A percentile compares a stretch with the other conserved stretches of the same genome.
Conservation (phyloP, 1,140 invertebrate genomes). For the Belonocnema kinseyi region DNA sequence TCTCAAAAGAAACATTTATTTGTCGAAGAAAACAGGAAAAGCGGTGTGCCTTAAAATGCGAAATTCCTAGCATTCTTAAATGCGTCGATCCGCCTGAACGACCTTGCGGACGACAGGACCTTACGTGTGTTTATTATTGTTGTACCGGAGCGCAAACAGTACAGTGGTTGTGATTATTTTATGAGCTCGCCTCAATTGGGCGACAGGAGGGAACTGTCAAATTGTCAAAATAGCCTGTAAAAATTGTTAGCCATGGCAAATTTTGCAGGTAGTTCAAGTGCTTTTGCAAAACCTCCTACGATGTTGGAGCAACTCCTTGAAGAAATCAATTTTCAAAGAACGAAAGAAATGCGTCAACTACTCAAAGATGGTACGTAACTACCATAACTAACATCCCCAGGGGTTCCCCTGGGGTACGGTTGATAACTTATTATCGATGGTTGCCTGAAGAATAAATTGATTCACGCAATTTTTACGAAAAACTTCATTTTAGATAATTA, state of each 20-base stretch:
- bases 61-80: slow-evolving; percentile 22
- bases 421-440: not conserved
- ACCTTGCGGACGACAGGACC: slow-evolving; percentile 27
- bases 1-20: not conserved
- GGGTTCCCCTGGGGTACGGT: not conserved
- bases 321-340: slow-evolving; percentile 93
- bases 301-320: slow-evolving; percentile 89
- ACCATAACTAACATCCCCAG: not conserved
- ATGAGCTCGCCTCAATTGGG: slow-evolving; percentile 28
- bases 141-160: not conserved
- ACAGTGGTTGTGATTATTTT: slow-evolving; percentile 35
- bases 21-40: not conserved
- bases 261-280: slow-evolving; percentile 64
- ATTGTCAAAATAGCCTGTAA: slow-evolving; percentile 34
- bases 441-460: too few species aligned
- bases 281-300: slow-evolving; percentile 81
- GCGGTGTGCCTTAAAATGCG: slow-evolving; percentile 2
- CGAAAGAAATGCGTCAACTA: slow-evolving; percentile 91
- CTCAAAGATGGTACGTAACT: slow-evolving; percentile 85
- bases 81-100: slow-evolving; percentile 21
- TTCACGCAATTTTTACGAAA: too few species aligned
- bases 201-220: slow-evolving; percentile 32
- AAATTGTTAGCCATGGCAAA: slow-evolving; percentile 58
- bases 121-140: slow-evolving; percentile 18
- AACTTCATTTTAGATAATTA: too few species aligned